phyloP scores from a whole-genome alignment of 2,888 invertebrate species.

The Lepeophtheirus nordmannii region DNA sequence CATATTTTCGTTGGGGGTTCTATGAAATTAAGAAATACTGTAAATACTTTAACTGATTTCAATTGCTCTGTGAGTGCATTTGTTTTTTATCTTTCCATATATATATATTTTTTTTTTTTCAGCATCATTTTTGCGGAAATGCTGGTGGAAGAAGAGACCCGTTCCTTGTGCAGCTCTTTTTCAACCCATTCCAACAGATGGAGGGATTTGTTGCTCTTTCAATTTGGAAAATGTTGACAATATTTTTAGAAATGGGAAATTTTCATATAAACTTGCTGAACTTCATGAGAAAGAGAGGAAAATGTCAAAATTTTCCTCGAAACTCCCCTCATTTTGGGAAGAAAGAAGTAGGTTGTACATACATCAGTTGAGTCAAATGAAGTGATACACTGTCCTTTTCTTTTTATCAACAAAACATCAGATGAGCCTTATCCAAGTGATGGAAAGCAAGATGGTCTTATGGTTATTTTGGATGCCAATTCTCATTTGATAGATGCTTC shows the following conservation, averaged over 20 bases:
- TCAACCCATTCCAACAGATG: slow-evolving; percentile 9
- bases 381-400: background rate
- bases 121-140: slow-evolving; percentile 4
- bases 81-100: background rate
- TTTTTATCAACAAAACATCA: background rate
- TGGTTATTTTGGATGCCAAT: slow-evolving; percentile 14
- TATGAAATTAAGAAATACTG: too few species aligned
- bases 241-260: background rate
- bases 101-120: too few species aligned
- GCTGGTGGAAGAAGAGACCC: slow-evolving; percentile 6
- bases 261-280: background rate
- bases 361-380: too few species aligned
- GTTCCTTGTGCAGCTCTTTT: slow-evolving; percentile 16
- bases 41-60: too few species aligned
- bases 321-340: too few species aligned
- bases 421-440: slow-evolving; percentile 2
- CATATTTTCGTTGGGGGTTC: too few species aligned
- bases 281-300: background rate
- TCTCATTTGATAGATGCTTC: background rate
- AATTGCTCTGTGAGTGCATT: background rate
- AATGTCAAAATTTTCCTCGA: too few species aligned
- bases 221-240: slow-evolving; percentile 12
- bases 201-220: slow-evolving; percentile 18
- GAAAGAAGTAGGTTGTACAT: too few species aligned
- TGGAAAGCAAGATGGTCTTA: slow-evolving; percentile 11